Evolutionary conservation across 2,797 vertebrate species (phyloP).

Genomic region (Percopsis omiscomaycus): DNA sequence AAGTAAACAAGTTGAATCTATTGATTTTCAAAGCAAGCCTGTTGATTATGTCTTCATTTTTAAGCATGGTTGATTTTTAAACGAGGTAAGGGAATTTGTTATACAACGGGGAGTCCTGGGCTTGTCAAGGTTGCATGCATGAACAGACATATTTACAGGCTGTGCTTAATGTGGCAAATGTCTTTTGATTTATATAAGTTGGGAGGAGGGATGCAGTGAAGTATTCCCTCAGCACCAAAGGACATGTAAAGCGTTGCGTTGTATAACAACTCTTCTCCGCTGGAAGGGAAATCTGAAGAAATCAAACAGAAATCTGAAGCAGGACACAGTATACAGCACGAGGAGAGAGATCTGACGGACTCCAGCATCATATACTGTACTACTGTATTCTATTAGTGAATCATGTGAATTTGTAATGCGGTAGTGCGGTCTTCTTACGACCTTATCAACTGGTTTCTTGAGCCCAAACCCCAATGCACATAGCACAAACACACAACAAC

Average conservation of each 20-base stretch:
- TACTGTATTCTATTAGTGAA: constrained; percentile 62
- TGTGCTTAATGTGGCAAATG: constrained; percentile 74
- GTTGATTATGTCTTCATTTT: constrained; percentile 76
- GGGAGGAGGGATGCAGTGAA: constrained; percentile 70
- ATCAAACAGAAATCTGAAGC: constrained; percentile 79
- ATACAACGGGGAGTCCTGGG: constrained; percentile 68
- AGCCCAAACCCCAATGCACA: not conserved
- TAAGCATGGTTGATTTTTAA: constrained; percentile 72
- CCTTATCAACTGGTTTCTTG: not conserved
- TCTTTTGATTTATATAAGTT: constrained; percentile 77
- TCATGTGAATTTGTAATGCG: constrained; percentile 51
- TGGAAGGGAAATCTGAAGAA: constrained; percentile 37
- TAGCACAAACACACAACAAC: not conserved
- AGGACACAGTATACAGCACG: constrained; percentile 70
- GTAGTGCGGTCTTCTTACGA: constrained; percentile 50
- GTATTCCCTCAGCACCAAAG: constrained; percentile 72
- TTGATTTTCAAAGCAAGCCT: constrained; percentile 75
- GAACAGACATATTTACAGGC: constrained; percentile 70
- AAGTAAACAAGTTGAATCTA: constrained; percentile 75
- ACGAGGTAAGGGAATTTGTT: constrained; percentile 70
- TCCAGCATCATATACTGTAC: constrained; percentile 62
- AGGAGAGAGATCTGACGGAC: constrained; percentile 69
- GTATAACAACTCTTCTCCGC: constrained; percentile 73
- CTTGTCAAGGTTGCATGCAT: constrained; percentile 75
- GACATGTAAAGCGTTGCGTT: constrained; percentile 67